These are phyloP conservation scores for Tuberolachnus salignus DNA, from an alignment of 2,888 invertebrate species.

Conservation along the genomic window DNA sequence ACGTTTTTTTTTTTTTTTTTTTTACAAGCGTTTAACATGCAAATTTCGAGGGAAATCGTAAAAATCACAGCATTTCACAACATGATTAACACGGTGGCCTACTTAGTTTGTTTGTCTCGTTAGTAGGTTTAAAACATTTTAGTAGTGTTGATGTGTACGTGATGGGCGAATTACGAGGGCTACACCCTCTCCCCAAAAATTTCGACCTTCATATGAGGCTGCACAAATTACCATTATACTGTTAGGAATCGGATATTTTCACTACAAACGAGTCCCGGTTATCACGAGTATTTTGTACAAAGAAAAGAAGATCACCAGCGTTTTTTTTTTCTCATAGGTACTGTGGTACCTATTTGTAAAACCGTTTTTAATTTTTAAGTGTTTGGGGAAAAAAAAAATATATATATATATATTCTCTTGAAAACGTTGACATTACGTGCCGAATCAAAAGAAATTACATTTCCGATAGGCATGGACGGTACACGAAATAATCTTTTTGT, in stretches of 20 bases:
- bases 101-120: no score
- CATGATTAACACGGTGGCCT: no score
- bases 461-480: neutral
- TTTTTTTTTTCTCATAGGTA: neutral
- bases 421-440: constrained; percentile 22
- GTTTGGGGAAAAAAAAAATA: constrained; percentile 25
- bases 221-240: neutral
- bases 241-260: no score
- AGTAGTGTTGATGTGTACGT: no score
- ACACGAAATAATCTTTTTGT: neutral
- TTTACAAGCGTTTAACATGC: no score
- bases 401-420: neutral
- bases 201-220: no score
- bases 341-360: neutral
- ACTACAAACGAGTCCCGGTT: no score
- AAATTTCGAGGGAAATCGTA: no score
- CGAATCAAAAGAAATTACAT: neutral
- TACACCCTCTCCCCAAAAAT: neutral
- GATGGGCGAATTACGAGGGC: no score
- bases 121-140: neutral
- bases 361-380: constrained; percentile 9
- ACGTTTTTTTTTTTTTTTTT: no score
- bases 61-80: no score
- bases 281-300: no score
- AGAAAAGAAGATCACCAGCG: neutral